Base-by-base conservation (phyloP, 1,140 invertebrate genomes). In the Ooceraea biroi region DNA sequence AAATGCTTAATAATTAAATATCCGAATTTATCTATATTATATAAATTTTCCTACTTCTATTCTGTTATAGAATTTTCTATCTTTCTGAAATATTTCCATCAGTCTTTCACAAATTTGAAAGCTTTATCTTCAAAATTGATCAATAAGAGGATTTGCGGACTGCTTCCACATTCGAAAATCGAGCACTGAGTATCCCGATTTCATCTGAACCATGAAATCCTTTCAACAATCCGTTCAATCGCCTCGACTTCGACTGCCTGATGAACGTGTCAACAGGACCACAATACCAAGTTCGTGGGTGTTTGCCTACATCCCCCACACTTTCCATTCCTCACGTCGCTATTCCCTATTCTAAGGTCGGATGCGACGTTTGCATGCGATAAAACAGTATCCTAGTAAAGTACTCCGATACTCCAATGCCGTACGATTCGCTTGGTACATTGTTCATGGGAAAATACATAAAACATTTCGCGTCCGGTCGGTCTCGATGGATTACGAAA, bases 261-360 rank as follows among this genome's bases (percentile, higher is more conserved):
- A 82, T 82, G 68, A 83, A 72, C 44, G 68, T 73, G 78, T 85
- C 78, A 83, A 85, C 83, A 58, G 19, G 50, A 73, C 68, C 83
- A 48, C 60, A 60, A 83, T 83, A 85, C 83, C 22, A 63, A 27
- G 52, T 85, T 85, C 17, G 30, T 48, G 78, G 36, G 41, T 17
- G 57, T 71, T 82, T 57, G 60, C 78, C 44, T 72, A 66, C 46
- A 25, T 41, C 10, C 50, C 41, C 48, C 41, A 30, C 68, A 30
- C 50, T 63, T 77, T 55, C 66, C 27, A 58, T 72, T 46, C 50
- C n/a, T 30, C 65, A 10, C 30, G 30, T 71, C 48, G 27, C 22
- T 36, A 27, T 41, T n/a, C 60, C 27, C 19, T 19, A 25, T 25
- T 27, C 50, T 30, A 52, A 41, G 44, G 55, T 58, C 36, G 66